Conservation (phyloP, 1,140 invertebrate genomes). For the Melipona quadrifasciata region DNA sequence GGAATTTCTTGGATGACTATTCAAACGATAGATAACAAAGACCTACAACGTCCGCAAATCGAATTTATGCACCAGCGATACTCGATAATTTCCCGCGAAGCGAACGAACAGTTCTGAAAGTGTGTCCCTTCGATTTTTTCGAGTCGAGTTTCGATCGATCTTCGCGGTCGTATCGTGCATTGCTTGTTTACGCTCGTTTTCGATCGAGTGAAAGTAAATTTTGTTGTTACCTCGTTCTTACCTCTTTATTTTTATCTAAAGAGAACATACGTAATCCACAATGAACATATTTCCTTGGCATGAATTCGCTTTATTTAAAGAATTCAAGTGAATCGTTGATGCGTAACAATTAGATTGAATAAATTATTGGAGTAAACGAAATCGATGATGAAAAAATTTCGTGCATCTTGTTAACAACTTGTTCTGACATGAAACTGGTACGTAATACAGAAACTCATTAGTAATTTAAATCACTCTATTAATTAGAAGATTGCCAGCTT, state of each 20-base stretch:
- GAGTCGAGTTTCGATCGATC: neutral
- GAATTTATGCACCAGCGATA: constrained; percentile 8
- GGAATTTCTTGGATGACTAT: neutral
- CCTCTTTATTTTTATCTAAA: neutral
- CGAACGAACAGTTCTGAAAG: constrained; percentile 4
- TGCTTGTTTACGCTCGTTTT: neutral
- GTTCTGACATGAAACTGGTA: neutral
- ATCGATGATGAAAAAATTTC: neutral
- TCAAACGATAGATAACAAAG: neutral
- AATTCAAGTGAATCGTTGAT: too few relatives aligned
- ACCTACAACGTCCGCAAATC: constrained; percentile 14
- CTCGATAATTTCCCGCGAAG: neutral
- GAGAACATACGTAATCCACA: too few relatives aligned
- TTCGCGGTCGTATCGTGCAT: neutral
- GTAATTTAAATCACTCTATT: neutral
- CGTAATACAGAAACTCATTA: neutral
- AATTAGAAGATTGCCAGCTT: neutral
- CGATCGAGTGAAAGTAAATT: neutral
- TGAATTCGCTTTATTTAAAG: neutral
- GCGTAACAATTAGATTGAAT: neutral
- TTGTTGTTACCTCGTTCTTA: neutral
- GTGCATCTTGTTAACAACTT: neutral
- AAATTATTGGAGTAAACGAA: neutral
- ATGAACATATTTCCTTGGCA: too few relatives aligned
- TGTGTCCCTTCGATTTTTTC: constrained; percentile 1